A percentile compares a stretch with the other conserved stretches of the same genome.
These are phyloP conservation scores for Hyposoter dolosus DNA, from an alignment of 2,888 invertebrate genomes.

Conservation along the genomic window DNA sequence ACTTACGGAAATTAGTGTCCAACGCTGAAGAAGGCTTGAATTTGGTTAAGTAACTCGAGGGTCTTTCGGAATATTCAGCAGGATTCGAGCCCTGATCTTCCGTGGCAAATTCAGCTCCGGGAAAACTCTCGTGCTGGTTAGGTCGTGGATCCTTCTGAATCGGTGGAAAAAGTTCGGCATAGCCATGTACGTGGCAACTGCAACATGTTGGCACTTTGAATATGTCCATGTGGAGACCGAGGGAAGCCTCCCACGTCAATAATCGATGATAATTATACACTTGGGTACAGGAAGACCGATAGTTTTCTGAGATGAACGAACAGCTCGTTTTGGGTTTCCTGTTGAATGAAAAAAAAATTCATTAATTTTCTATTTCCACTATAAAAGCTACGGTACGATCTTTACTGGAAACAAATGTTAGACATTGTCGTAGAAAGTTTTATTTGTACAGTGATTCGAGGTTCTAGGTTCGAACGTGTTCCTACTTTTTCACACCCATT, in stretches of 20 bases:
- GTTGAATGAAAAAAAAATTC: neutral
- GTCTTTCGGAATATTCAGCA: slow-evolving; percentile 64
- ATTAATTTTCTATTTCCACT: neutral
- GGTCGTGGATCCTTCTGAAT: slow-evolving; percentile 86
- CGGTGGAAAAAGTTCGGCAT: slow-evolving; percentile 89
- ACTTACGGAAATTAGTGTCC: slow-evolving; percentile 74
- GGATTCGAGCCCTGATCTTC: slow-evolving; percentile 76
- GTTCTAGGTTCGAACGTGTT: slow-evolving; percentile 10
- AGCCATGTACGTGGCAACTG: slow-evolving; percentile 93
- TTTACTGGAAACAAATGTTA: neutral
- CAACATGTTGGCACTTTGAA: slow-evolving; percentile 94
- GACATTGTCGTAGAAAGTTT: slow-evolving; percentile 40
- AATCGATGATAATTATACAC: slow-evolving; percentile 94
- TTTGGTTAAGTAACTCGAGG: slow-evolving; percentile 74
- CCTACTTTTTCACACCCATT: slow-evolving; percentile 49
- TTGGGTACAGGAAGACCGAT: slow-evolving; percentile 93
- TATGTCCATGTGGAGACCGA: slow-evolving; percentile 93
- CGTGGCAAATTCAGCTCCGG: slow-evolving; percentile 86
- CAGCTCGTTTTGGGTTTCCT: slow-evolving; percentile 92
- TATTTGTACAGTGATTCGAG: slow-evolving; percentile 32
- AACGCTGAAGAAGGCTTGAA: slow-evolving; percentile 68
- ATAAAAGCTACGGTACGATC: neutral
- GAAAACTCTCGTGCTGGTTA: slow-evolving; percentile 86
- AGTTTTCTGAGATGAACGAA: slow-evolving; percentile 92
- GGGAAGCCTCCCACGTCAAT: slow-evolving; percentile 92